Percentiles rank a stretch among this genome's conserved stretches.
phyloP scores from a whole-genome alignment of 2,113 vertebrate genomes.

The Oplegnathus fasciatus region DNA sequence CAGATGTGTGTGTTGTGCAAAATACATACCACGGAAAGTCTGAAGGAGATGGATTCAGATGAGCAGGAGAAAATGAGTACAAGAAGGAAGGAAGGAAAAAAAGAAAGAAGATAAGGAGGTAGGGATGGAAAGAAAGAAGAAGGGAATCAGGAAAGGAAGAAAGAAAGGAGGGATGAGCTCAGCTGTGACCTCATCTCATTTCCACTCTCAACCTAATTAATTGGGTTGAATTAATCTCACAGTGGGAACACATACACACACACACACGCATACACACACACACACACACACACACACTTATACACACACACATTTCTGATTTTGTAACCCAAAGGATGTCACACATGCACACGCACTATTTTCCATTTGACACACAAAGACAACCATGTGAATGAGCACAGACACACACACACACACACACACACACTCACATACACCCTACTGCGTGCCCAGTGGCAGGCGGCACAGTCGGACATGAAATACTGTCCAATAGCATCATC shows the following conservation, averaged over 20 bases:
- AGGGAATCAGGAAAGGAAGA: slow-evolving; percentile 7
- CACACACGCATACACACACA: slow-evolving; percentile 48
- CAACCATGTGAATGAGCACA: slow-evolving; percentile 32
- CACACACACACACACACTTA: slow-evolving; percentile 12
- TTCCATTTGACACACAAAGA: slow-evolving; percentile 52
- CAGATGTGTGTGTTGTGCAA: slow-evolving; percentile 18
- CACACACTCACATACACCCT: slow-evolving; percentile 55
- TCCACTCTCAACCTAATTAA: slow-evolving; percentile 78
- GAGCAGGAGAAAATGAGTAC: slow-evolving; percentile 9
- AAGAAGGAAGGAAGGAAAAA: background rate
- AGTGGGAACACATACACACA: slow-evolving; percentile 45
- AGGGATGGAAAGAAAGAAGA: background rate
- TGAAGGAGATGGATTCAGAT: slow-evolving; percentile 5
- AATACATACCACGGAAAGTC: background rate
- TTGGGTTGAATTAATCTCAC: slow-evolving; percentile 77
- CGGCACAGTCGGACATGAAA: slow-evolving; percentile 85
- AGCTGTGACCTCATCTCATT: slow-evolving; percentile 73
- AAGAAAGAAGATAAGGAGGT: background rate
- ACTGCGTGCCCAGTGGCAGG: slow-evolving; percentile 73
- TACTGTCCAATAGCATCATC: slow-evolving; percentile 82
- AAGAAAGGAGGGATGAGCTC: slow-evolving; percentile 58
- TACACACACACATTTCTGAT: slow-evolving; percentile 27
- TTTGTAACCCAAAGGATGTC: slow-evolving; percentile 45
- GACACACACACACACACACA: slow-evolving; percentile 40
- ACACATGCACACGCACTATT: slow-evolving; percentile 25